Percentiles rank a stretch among this genome's conserved stretches.
Conservation (phyloP, 2,888 invertebrate species). For the Lacanobia oleracea region DNA sequence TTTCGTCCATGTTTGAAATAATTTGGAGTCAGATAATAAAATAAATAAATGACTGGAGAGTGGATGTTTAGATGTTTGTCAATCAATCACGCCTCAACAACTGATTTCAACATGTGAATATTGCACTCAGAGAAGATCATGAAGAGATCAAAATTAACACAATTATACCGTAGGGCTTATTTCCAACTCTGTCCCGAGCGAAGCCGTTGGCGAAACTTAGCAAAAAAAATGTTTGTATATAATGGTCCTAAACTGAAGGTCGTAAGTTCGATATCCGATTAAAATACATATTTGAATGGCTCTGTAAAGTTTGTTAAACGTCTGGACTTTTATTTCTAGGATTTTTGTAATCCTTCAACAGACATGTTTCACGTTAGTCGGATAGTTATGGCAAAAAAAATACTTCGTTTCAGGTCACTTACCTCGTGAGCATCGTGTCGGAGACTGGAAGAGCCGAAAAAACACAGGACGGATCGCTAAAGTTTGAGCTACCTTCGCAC, state of each 20-base stretch:
- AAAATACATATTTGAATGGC: constrained; percentile 34
- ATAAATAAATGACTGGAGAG: background rate
- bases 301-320: constrained; percentile 31
- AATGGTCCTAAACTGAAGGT: constrained; percentile 1
- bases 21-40: background rate
- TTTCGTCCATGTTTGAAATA: constrained; percentile 10
- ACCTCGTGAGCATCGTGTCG: too few species aligned
- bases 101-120: too few species aligned
- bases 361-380: background rate
- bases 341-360: constrained; percentile 11
- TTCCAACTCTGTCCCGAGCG: background rate
- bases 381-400: background rate
- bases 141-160: too few species aligned
- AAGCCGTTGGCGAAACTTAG: background rate
- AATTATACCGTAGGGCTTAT: background rate
- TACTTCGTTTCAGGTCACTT: too few species aligned
- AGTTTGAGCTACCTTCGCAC: background rate
- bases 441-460: too few species aligned
- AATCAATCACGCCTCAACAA: background rate
- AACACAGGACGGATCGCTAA: too few species aligned
- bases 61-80: background rate
- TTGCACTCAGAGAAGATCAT: too few species aligned
- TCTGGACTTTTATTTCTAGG: constrained; percentile 13
- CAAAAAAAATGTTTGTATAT: background rate
- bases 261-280: constrained; percentile 5